These are phyloP conservation scores for Arbacia lixula DNA, from an alignment of 53 echinoderm and acorn worm genomes.

Conservation along the genomic window DNA sequence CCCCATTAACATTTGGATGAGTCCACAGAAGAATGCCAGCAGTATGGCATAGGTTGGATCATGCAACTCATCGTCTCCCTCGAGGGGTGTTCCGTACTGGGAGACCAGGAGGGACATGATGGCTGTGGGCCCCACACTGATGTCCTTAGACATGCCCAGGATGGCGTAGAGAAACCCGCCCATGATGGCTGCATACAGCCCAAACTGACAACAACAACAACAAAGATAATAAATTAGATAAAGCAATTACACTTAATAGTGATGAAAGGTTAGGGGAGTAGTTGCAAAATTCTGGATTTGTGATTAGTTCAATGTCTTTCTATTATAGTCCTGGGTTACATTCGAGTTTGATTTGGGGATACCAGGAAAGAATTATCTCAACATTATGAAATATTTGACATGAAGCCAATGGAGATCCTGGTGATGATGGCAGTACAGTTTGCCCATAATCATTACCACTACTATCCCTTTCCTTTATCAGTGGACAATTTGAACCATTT, in stretches of 20 bases:
- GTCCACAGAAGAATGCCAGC: constrained; percentile 83
- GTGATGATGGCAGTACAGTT: too few species aligned
- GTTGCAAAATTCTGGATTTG: not conserved
- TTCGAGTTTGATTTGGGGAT: too few species aligned
- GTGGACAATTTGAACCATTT: too few species aligned
- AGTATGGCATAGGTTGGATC: constrained; percentile 91
- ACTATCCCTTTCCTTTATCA: too few species aligned
- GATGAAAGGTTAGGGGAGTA: too few species aligned
- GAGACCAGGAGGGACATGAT: constrained; percentile 91
- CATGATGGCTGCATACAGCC: constrained; percentile 88
- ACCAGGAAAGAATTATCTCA: too few species aligned
- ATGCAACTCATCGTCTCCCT: constrained; percentile 46
- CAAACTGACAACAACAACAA: constrained; percentile 69
- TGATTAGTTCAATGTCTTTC: too few species aligned
- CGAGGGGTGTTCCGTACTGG: constrained; percentile 73
- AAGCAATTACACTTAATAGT: too few species aligned
- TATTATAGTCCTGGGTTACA: too few species aligned
- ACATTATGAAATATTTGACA: too few species aligned
- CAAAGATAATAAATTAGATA: not conserved
- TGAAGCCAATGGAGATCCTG: too few species aligned
- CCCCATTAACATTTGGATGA: constrained; percentile 74
- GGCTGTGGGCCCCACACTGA: constrained; percentile 90
- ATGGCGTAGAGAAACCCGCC: constrained; percentile 89
- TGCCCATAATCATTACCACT: too few species aligned
- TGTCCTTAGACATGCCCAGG: constrained; percentile 91